These are phyloP conservation scores for Drosophila arawakana DNA, from an alignment of 1,140 invertebrate species.

Conservation along the genomic window DNA sequence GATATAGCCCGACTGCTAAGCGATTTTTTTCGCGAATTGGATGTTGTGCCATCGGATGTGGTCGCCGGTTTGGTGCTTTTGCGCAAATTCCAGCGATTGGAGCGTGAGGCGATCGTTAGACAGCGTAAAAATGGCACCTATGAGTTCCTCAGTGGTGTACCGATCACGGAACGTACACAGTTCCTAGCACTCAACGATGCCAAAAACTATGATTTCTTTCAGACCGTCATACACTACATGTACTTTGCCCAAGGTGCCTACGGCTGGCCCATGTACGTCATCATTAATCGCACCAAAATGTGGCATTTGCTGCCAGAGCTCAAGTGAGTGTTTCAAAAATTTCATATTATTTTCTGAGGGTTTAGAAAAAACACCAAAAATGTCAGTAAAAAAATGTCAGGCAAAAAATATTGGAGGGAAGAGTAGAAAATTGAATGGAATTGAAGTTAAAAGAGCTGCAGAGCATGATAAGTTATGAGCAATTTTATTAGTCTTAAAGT, in stretches of 20 bases:
- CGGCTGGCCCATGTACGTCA: constrained; percentile 95
- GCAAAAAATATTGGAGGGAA: too few species aligned
- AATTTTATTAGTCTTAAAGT: too few species aligned
- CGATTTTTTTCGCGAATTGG: constrained; percentile 95
- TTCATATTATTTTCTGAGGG: too few species aligned
- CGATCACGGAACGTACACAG: constrained; percentile 92
- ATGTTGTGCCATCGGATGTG: constrained; percentile 96
- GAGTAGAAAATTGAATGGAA: too few species aligned
- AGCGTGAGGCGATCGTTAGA: constrained; percentile 91
- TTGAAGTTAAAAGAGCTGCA: too few species aligned
- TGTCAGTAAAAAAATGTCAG: too few species aligned
- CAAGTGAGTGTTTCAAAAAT: constrained; percentile 84
- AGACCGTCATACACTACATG: constrained; percentile 93
- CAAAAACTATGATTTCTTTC: constrained; percentile 90
- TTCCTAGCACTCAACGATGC: constrained; percentile 94
- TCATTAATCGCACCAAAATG: constrained; percentile 90
- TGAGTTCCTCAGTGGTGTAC: constrained; percentile 94
- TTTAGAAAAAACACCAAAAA: too few species aligned
- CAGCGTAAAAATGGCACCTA: constrained; percentile 94
- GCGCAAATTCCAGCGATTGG: constrained; percentile 92
- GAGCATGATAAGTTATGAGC: too few species aligned
- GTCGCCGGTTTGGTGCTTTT: constrained; percentile 93
- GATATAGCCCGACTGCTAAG: constrained; percentile 94
- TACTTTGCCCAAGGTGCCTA: constrained; percentile 95
- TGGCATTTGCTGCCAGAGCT: constrained; percentile 90